Conservation (phyloP, 2,113 vertebrate genomes). For the Cavia aperea region DNA sequence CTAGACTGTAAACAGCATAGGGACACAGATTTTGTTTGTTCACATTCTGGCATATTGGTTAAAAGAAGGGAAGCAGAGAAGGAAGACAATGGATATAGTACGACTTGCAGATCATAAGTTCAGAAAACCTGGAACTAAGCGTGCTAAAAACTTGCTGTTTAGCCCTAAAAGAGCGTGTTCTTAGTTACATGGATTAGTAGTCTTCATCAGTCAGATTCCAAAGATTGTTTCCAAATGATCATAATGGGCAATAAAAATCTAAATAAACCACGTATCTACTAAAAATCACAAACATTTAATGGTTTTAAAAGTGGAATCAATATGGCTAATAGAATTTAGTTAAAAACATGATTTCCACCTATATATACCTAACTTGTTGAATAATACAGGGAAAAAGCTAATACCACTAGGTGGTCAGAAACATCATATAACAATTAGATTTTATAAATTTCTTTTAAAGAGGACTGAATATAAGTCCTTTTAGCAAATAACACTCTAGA, state of each 20-base stretch:
- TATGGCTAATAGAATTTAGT: not conserved
- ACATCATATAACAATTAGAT: not conserved
- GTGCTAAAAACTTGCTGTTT: not conserved
- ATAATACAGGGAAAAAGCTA: not conserved
- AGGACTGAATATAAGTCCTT: not conserved
- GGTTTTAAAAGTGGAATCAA: constrained; percentile 6
- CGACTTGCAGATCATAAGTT: not conserved
- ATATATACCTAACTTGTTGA: not conserved
- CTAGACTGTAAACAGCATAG: not conserved
- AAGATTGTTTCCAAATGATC: not conserved
- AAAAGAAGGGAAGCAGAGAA: not conserved
- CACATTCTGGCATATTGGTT: not conserved
- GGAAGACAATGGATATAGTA: not conserved
- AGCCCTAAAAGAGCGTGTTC: not conserved
- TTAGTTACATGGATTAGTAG: not conserved
- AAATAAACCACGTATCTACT: not conserved
- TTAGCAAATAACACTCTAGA: not conserved
- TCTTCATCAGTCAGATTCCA: not conserved
- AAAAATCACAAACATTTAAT: not conserved
- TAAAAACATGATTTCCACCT: not conserved
- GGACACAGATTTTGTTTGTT: not conserved
- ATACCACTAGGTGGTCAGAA: not conserved
- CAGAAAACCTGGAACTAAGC: not conserved
- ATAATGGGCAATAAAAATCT: not conserved
- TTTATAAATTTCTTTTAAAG: not conserved